Evolutionary conservation across 2,113 vertebrate species (phyloP), one percentile per base, ranked within the genome.

Genomic region (Scartelaos histophorus): DNA sequence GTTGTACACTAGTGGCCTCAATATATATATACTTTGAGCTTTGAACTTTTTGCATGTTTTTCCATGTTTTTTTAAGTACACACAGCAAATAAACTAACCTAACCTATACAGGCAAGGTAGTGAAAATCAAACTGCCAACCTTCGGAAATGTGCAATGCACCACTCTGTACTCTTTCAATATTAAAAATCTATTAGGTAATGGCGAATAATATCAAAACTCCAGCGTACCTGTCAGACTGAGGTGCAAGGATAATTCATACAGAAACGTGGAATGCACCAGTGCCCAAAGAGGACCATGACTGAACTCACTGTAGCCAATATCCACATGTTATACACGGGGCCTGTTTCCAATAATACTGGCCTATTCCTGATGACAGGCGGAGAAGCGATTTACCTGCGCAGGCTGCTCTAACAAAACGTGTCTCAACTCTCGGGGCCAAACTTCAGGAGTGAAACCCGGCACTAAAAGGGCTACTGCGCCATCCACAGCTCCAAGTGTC

Each of bases 321-420:
- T 86, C 89, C 88, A 89, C 86, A 90, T 87, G 84, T 87, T 88
- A 88, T 76, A 85, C 87, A 85, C 83, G 29, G 70, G 53, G 72
- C 82, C 88, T 90, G 89, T 88, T 92, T 92, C 88, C 84, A 92
- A 89, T 92, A 91, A 90, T 87, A 88, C 88, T 70, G 80, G 71
- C 81, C 80, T 78, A 45, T 79, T 21, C 79, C 88, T 76, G 92
- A 89, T 84, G 90, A 92, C 92, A 92, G 88, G 85, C 83, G 85
- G 88, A 91, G 82, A 89, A 91, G 82, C 87, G 84, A 91, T 90
- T 91, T 91, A 92, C 89, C 90, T 91, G 88, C 80, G 76, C 73
- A 11, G 78, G 74, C 70, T 90, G 90, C 90, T 91, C 91, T 91
- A 88, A 88, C 88, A 84, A 87, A 54, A 89, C 88, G 81, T 88